Evolutionary conservation across 2,888 invertebrate genomes (phyloP), one percentile per base, ranked within the genome.

Genomic region (Drosophila ezoana): DNA sequence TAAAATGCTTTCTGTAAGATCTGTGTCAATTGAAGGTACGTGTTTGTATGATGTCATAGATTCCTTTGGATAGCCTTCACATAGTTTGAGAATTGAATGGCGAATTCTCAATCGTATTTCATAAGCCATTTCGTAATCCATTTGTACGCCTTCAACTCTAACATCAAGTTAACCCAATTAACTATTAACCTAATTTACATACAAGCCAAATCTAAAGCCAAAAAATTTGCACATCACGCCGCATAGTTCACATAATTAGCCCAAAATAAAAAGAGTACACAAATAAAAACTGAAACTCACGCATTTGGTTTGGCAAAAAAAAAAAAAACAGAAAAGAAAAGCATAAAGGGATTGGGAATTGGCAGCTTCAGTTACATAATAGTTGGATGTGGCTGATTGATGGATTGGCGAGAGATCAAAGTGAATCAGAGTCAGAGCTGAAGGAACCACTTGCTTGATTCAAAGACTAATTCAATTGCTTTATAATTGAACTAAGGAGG

Each of bases 401-500:
- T 83, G 73, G 86, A 86, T 83, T 73, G 73, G 63, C 56, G 10
- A 66, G 58, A 58, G 78, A 68, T 65, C 44, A 65, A 59, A 61
- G 65, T 32, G 37, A 60, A 56, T 38, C 56, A 52, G 14, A 43
- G 58, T 9, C 16, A 4, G 33, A 40, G 20, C 51, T 9, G 45
- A 16, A 47, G 52, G 69, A 70, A 64, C 47, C 69, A 76, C 62
- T 76, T 69, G 65, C 52, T 40, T 52, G 52, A 67, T 61, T 66
- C 72, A 72, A 76, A 76, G 64, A 82, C 78, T 85, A 83, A 83
- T 83, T 83, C 83, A 83, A 83, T 83, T 83, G 83, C 76, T 81
- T 86, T 83, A 86, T 86, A 86, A 83, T 83, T 83, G 86, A 83
- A 76, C 79, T 79, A 83, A 86, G 84, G 70, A 83, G 83, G 76